Evolutionary conservation across 2,888 invertebrate species (phyloP).

Genomic region (Noctua pronuba): DNA sequence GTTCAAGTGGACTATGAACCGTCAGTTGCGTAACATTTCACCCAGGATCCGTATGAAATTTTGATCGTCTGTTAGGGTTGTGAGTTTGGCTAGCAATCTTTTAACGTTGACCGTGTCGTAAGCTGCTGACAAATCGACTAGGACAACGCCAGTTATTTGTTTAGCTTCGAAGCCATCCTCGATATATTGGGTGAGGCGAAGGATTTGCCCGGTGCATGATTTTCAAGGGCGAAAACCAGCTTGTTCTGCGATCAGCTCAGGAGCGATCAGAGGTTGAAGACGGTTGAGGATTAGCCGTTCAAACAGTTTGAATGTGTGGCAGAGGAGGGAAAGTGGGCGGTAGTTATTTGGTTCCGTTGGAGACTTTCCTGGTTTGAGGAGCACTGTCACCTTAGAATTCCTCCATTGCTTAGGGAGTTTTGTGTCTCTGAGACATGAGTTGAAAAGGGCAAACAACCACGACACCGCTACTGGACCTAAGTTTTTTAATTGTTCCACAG

Average conservation of each 20-base stretch:
- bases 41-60: background rate
- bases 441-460: no score
- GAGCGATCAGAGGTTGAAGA: background rate
- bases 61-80: background rate
- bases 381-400: background rate
- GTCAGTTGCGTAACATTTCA: background rate
- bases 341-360: background rate
- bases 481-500: no score
- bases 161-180: background rate
- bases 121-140: background rate
- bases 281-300: background rate
- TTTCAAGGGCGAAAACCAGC: background rate
- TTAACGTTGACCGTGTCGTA: background rate
- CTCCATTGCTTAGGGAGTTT: no score
- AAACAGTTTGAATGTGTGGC: background rate
- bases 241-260: background rate
- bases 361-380: background rate
- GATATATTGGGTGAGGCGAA: background rate
- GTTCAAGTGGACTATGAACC: background rate
- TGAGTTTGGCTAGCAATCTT: background rate
- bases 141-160: background rate
- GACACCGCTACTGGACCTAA: no score
- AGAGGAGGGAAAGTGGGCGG: background rate
- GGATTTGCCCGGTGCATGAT: background rate
- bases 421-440: no score